Base-by-base conservation (phyloP, 2,888 invertebrate genomes). In the Ligdia adustata region DNA sequence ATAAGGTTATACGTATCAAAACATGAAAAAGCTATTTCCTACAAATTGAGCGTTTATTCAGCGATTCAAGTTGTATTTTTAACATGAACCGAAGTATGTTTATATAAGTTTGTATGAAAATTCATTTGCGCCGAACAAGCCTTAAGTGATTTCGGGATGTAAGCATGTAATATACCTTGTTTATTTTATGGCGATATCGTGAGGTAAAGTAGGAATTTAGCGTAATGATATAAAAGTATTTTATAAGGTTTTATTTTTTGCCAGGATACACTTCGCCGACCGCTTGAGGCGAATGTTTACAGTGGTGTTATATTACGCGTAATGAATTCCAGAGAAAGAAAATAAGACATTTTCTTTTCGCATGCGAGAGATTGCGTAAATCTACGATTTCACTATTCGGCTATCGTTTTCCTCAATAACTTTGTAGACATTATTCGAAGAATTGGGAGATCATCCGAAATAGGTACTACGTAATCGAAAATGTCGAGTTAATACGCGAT, bases 401-500 rank as follows among this genome's bases (percentile, higher is more conserved):
- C 64, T 45, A 62, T 69, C 61, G 63, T 55, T 66, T 64, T 55
- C 60, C 58, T 52, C 53, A 51, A 55, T 58, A 46, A 57, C 55
- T 65, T 61, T 42, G 37, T 58, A 58, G 57, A 68, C 62, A 61
- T 71, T 64, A 60, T 67, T 63, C 31, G 41, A 57, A 38, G 52
- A 52, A 57, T 66, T 61, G 64, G 50, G 53, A 60, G 62, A 71
- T 64, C 64, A 55, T 58, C 63, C 52, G 49, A 63, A 64, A 57
- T 61, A 51, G 48, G 42, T 44, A 45, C 50, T 39, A 44, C 60
- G 62, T 69, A 68, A 70, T 72, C 63, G 70, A 72, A 72, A 72
- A 64, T 68, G 67, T 58, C 63, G 65, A 65, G 67, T 74, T 73
- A 74, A 72, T 69, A 75, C 64, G 52, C 64, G 62, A 69, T 74